phyloP scores from a whole-genome alignment of 2,888 invertebrate genomes.

The Rhyacophila evoluta region DNA sequence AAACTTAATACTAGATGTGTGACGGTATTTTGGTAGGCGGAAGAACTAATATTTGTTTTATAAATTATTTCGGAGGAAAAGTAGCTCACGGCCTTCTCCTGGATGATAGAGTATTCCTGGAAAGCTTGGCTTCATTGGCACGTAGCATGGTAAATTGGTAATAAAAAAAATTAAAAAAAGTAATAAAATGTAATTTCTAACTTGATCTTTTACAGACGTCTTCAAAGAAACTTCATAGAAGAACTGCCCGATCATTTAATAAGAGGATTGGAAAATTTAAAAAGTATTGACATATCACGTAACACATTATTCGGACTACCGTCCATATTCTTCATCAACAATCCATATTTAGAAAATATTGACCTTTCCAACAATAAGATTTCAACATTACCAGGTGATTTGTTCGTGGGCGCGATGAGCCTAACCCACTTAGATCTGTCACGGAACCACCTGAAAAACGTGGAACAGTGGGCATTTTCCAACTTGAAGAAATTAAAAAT shows the following conservation, averaged over 20 bases:
- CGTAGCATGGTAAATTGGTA: no score
- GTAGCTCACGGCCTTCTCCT: no score
- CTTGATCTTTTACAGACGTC: constrained; percentile 74
- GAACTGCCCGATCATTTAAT: constrained; percentile 73
- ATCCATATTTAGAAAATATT: constrained; percentile 71
- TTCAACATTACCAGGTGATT: constrained; percentile 69
- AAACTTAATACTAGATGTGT: no score
- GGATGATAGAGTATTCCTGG: no score
- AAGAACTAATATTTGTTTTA: no score
- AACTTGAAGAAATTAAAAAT: constrained; percentile 71
- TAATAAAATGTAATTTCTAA: no score
- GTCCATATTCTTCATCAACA: constrained; percentile 71
- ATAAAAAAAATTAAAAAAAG: no score
- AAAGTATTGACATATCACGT: constrained; percentile 77
- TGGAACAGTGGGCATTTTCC: constrained; percentile 71
- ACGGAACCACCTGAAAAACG: constrained; percentile 73
- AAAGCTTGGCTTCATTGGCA: no score
- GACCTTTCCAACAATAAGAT: constrained; percentile 78
- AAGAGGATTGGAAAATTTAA: constrained; percentile 71
- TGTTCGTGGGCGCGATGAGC: constrained; percentile 71
- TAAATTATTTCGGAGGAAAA: no score
- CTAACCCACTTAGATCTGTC: constrained; percentile 79
- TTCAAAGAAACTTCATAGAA: constrained; percentile 76
- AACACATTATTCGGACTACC: constrained; percentile 74
- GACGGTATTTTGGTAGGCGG: no score